These are phyloP conservation scores for Pterocles gutturalis DNA, from an alignment of 2,113 vertebrate genomes.

Conservation along the genomic window DNA sequence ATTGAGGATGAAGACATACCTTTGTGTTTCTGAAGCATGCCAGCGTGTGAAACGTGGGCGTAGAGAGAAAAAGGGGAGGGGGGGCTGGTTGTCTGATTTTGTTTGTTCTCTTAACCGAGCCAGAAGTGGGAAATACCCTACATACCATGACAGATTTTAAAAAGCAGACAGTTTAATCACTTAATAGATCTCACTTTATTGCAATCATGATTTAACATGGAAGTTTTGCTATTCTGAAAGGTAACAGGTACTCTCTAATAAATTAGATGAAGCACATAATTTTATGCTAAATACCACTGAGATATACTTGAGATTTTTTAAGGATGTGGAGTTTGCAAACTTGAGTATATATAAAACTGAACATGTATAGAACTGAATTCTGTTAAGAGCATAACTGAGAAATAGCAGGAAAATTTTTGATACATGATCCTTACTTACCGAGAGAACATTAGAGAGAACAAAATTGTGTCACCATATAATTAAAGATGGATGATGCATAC, in stretches of 20 bases:
- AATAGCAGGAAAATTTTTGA: background rate
- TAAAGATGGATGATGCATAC: background rate
- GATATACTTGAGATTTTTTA: background rate
- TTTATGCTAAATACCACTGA: background rate
- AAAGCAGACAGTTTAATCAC: background rate
- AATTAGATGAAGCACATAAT: background rate
- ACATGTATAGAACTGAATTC: background rate
- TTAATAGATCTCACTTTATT: background rate
- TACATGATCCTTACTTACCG: background rate
- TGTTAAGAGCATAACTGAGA: background rate
- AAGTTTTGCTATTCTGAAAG: background rate
- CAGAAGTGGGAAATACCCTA: background rate
- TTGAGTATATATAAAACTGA: background rate
- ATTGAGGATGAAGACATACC: background rate
- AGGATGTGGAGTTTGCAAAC: background rate
- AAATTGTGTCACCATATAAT: background rate
- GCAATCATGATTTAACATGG: background rate
- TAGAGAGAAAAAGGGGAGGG: background rate
- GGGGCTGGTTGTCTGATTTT: background rate
- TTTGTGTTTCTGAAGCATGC: accelerated
- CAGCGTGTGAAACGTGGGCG: accelerated
- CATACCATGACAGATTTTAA: background rate
- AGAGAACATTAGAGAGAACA: background rate
- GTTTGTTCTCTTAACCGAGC: background rate
- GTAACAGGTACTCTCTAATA: background rate